Evolutionary conservation across 2,797 vertebrate genomes (phyloP).

Genomic region (Lycodopsis pacificus): DNA sequence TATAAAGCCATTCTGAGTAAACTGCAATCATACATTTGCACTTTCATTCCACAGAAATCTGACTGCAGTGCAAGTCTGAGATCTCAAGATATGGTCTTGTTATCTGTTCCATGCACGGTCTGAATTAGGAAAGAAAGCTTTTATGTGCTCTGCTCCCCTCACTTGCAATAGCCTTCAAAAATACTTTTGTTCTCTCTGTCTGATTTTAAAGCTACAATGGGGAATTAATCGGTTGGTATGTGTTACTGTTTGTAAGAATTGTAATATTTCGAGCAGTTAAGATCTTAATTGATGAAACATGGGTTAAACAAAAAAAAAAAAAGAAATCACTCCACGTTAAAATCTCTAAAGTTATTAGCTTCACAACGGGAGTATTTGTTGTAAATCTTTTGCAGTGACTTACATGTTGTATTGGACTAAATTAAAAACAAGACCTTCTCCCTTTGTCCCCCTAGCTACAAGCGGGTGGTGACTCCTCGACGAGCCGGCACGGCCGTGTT

Average conservation of each 20-base stretch:
- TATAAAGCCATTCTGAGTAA: background rate
- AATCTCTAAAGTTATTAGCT: background rate
- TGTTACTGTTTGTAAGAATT: background rate
- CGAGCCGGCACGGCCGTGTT: slow-evolving; percentile 90
- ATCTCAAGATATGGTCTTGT: background rate
- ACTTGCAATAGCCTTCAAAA: background rate
- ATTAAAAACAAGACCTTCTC: slow-evolving; percentile 26
- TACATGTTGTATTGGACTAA: background rate
- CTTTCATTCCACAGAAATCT: background rate
- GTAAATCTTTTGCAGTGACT: background rate
- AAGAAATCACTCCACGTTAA: background rate
- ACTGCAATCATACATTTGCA: background rate
- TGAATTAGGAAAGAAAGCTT: background rate
- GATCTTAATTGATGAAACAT: background rate
- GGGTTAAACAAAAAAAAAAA: background rate
- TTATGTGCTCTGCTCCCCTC: background rate
- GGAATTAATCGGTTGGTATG: background rate
- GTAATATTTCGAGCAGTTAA: background rate
- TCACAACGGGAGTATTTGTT: background rate
- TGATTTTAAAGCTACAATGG: background rate
- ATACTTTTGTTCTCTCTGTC: background rate
- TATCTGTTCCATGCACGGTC: background rate
- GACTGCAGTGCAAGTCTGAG: background rate
- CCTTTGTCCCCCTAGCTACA: slow-evolving; percentile 86
- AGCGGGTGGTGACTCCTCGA: slow-evolving; percentile 90